Base-by-base conservation (phyloP, 2,888 invertebrate species). In the Cheilosia grossa region DNA sequence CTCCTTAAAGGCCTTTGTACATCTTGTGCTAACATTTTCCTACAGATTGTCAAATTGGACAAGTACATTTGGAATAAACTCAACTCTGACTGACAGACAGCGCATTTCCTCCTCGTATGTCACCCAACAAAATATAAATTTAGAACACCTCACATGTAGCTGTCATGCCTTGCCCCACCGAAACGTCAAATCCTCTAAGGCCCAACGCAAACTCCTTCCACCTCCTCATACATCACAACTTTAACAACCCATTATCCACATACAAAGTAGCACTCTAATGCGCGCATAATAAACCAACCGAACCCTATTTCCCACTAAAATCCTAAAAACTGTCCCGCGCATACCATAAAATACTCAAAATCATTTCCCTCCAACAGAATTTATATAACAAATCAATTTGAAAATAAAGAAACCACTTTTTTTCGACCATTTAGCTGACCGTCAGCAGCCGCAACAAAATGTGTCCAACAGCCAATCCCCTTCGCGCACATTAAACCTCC, bases 401-500 rank as follows among this genome's bases (percentile, higher is more conserved):
- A 67, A 56, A 42, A 59, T 2, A 67, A 54, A 58, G n/a, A 27
- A 33, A 47, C 54, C 40, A 56, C 54, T 7, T 9, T 37, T 75
- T 54, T 53, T 2, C 9, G 2, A 63, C 67, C 51, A 67, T 63
- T 63, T 58, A 64, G 64, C 53, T 59, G 64, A 61, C 66, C 72
- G 73, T 42, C 61, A 69, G 63, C 40, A 79, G 69, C 69, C 40
- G 40, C 33, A 66, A 37, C 24, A 69, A 47, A 74, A 75, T 33
- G 53, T 21, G 83, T 78, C 87, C 69, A 69, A 80, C 87, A 87
- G 87, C 88, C 47, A 59, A 63, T 56, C 64, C 66, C 66, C 64
- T 67, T 69, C 67, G 21, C 24, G 73, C 64, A 79, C 83, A 74
- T 80, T 85, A 81, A 81, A 72, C 72, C 75, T 69, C 40, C 21